Evolutionary conservation across 1,140 invertebrate genomes (phyloP).

Genomic region (Ips typographus): DNA sequence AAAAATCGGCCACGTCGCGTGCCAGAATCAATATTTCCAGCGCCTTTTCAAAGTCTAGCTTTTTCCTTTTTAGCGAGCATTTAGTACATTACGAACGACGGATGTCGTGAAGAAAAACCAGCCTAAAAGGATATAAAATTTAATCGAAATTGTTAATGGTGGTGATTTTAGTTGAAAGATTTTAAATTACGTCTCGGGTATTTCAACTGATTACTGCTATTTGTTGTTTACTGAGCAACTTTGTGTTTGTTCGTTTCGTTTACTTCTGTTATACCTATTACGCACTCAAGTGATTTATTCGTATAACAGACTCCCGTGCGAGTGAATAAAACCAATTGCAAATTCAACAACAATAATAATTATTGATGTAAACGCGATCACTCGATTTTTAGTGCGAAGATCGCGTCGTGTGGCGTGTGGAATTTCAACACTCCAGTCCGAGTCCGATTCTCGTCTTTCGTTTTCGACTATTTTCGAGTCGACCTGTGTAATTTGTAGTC

Average conservation of each 20-base stretch:
- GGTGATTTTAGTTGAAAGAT: too few species aligned
- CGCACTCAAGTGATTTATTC: too few species aligned
- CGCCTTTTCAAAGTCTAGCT: constrained; percentile 11
- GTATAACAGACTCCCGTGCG: too few species aligned
- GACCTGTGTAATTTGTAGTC: neutral
- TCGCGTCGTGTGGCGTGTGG: neutral
- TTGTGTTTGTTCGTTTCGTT: too few species aligned
- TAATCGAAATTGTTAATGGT: neutral
- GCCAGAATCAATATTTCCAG: constrained; percentile 40
- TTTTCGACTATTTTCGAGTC: neutral
- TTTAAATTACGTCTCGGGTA: too few species aligned
- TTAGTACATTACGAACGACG: constrained; percentile 8
- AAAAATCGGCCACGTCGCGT: constrained; percentile 22
- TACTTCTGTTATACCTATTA: too few species aligned
- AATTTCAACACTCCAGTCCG: neutral
- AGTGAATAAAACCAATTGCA: too few species aligned
- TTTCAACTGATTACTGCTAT: too few species aligned
- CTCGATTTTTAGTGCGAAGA: neutral
- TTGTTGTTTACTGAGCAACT: too few species aligned
- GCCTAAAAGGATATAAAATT: constrained; percentile 1
- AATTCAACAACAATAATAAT: neutral
- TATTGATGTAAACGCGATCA: neutral
- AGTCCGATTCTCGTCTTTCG: neutral
- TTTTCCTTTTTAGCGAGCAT: neutral
- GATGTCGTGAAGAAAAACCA: constrained; percentile 11